Evolutionary conservation across 2,888 invertebrate genomes (phyloP).

Genomic region (Athetis lepigone): DNA sequence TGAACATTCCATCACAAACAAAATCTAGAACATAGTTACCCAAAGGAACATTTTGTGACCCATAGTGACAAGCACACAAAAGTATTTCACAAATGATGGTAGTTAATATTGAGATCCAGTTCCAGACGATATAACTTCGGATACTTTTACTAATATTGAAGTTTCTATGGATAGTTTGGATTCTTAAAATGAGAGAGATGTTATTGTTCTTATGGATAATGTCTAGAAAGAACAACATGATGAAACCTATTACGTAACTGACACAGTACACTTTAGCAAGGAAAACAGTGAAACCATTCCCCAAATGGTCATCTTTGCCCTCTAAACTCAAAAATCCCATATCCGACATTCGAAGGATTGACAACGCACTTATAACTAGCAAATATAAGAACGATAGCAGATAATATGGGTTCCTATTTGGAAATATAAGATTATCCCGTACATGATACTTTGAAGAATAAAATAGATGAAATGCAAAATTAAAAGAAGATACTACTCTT

Average conservation of each 20-base stretch:
- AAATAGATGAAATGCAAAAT: background rate
- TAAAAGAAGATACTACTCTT: background rate
- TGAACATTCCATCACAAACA: background rate
- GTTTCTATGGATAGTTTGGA: slow-evolving; percentile 14
- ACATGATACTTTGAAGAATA: background rate
- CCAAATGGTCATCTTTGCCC: background rate
- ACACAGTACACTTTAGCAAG: background rate
- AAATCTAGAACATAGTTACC: background rate
- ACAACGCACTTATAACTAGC: background rate
- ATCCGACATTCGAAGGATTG: background rate
- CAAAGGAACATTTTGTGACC: background rate
- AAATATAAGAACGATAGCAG: background rate
- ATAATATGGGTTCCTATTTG: background rate
- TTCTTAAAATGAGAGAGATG: slow-evolving; percentile 5
- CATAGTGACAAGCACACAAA: background rate
- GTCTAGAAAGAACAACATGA: slow-evolving; percentile 12
- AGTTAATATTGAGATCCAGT: slow-evolving; percentile 12
- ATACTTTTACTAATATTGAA: slow-evolving; percentile 1
- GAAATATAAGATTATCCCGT: background rate
- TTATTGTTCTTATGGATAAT: slow-evolving; percentile 11
- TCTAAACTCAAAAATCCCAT: background rate
- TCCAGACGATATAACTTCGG: slow-evolving; percentile 7
- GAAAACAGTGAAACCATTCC: background rate
- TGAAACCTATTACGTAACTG: background rate
- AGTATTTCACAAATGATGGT: background rate